Conservation (phyloP, 2,888 invertebrate species). For the Tromatobia lineatoria region DNA sequence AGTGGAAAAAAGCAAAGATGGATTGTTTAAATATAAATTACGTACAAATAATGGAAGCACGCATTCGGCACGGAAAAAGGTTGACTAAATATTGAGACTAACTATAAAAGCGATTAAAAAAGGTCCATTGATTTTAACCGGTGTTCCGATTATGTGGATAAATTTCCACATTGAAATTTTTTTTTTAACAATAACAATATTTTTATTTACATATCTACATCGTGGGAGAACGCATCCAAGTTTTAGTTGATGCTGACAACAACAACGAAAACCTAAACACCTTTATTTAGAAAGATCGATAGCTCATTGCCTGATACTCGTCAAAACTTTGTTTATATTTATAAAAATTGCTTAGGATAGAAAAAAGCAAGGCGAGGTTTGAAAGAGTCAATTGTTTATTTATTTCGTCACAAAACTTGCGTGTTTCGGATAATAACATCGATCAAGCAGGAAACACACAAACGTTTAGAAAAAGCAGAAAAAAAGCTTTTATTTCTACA, state of each 20-base stretch:
- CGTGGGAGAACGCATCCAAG: too few relatives aligned
- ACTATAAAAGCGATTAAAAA: not conserved
- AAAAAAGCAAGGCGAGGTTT: not conserved
- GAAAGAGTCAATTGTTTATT: not conserved
- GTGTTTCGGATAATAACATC: not conserved
- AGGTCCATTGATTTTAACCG: too few relatives aligned
- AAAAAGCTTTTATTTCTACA: not conserved
- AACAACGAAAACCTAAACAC: too few relatives aligned
- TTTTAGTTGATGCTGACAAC: too few relatives aligned
- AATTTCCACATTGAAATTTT: too few relatives aligned
- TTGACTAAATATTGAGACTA: not conserved
- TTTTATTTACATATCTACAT: too few relatives aligned
- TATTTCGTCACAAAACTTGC: slow-evolving; percentile 1
- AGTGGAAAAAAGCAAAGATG: too few relatives aligned
- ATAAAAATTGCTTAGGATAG: not conserved
- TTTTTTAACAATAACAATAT: too few relatives aligned
- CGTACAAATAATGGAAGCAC: not conserved
- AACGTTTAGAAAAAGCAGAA: not conserved
- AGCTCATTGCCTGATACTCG: too few relatives aligned
- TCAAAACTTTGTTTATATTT: too few relatives aligned
- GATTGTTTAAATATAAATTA: not conserved
- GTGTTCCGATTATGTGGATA: too few relatives aligned
- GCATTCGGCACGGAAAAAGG: not conserved
- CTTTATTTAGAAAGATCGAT: too few relatives aligned
- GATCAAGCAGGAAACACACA: not conserved